phyloP scores from a whole-genome alignment of 2,888 invertebrate genomes.

The Cheilosia pagana region DNA sequence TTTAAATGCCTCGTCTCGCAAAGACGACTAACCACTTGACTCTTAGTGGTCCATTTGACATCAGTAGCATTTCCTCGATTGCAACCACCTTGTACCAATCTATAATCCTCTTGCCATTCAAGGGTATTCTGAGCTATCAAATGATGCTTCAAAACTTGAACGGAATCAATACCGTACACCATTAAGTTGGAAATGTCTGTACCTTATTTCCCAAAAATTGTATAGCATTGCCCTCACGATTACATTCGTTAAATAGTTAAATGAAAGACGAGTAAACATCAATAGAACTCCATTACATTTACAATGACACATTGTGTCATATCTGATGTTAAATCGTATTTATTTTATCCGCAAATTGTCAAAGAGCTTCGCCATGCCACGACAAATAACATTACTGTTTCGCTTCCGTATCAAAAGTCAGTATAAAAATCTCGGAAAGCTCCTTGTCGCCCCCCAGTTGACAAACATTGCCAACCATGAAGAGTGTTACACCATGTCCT shows the following conservation, averaged over 20 bases:
- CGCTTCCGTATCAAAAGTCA: slow-evolving; percentile 25
- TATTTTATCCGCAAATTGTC: slow-evolving; percentile 48
- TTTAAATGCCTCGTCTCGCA: too few species aligned
- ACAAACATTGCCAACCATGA: neutral
- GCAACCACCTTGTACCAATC: too few species aligned
- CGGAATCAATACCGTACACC: too few species aligned
- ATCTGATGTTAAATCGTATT: slow-evolving; percentile 49
- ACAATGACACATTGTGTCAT: neutral
- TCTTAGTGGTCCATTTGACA: too few species aligned
- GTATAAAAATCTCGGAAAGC: neutral
- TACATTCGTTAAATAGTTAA: slow-evolving; percentile 25
- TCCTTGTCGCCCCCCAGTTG: slow-evolving; percentile 8
- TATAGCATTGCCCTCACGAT: neutral
- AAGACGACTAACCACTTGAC: too few species aligned
- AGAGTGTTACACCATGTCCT: neutral
- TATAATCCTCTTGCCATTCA: neutral
- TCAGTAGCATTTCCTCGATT: too few species aligned
- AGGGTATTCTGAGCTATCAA: neutral
- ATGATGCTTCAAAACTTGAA: too few species aligned
- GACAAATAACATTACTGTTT: slow-evolving; percentile 37
- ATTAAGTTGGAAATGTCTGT: neutral
- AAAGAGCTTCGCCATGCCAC: slow-evolving; percentile 46
- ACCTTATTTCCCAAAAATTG: neutral
- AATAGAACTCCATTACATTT: slow-evolving; percentile 1
- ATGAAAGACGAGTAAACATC: slow-evolving; percentile 14